Base-by-base conservation (phyloP, 2,888 invertebrate species). In the Pristionchus fissidentatus region DNA sequence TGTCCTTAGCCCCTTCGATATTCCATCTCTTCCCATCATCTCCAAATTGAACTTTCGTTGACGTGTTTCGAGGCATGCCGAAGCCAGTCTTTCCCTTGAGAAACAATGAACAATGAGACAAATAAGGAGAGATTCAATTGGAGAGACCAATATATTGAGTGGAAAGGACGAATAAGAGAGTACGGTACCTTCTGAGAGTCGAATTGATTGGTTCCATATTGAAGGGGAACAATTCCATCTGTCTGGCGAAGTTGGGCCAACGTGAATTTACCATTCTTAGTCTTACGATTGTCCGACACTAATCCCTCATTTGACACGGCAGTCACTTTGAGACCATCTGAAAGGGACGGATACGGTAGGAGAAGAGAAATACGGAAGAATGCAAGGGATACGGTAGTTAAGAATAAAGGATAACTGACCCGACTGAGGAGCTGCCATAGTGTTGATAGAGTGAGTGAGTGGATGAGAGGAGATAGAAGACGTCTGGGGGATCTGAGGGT, bases 1-100 rank as follows among this genome's bases (percentile, higher is more conserved):
- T 85, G 46, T 85, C 84, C 81, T 86, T 87, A 70, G 87, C 85
- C 43, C 90, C 88, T 13, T 88, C 85, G 55, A 90, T 84, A 70
- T 85, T 85, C 88, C 89, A 92, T 66, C 88, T 85, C 84, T 89
- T 88, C 79, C 88, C 89, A 38, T 87, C 84, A 84, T 88, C 90
- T 52, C 90, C 88, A 78, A 91, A 90, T 78, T 89, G 88, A 15
- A 91, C 89, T 55, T 87, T 86, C 0, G 90, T 91, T 77, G 88
- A 87, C 32, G 91, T 91, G 85, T 92, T 92, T 32, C 91, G 86
- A 19, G 91, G 91, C 89, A 89, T 91, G 52, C 91, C 91, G 85
- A 91, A 91, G 13, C 90, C 89, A 32, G 92, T 92, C 55, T 90
- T 91, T 29, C 91, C 91, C 91, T 91, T n/a, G 38, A 2, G 43